phyloP scores from a whole-genome alignment of 2,888 invertebrate species.

The Drosophila birchii region DNA sequence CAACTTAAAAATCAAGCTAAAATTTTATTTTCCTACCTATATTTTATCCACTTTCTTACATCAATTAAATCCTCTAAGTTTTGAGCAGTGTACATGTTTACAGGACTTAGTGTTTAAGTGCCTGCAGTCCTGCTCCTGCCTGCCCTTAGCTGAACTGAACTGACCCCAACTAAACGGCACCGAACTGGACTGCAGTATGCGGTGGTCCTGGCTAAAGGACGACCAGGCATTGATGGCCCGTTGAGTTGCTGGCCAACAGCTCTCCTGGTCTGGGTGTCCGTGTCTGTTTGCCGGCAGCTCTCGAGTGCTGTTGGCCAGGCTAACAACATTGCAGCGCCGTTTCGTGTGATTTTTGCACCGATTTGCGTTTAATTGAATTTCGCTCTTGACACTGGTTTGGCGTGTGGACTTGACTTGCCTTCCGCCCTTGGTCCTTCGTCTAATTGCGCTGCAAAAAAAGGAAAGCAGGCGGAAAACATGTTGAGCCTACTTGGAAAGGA shows the following conservation, averaged over 20 bases:
- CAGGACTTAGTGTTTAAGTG: slow-evolving; percentile 57
- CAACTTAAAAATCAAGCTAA: rapidly evolving
- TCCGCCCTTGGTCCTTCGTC: slow-evolving; percentile 14
- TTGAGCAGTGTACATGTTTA: slow-evolving; percentile 11
- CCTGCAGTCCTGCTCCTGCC: slow-evolving; percentile 1
- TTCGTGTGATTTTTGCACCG: slow-evolving; percentile 68
- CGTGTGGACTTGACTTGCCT: slow-evolving; percentile 30
- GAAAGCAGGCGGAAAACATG: slow-evolving; percentile 40
- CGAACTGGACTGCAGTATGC: slow-evolving; percentile 19
- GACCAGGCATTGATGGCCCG: slow-evolving; percentile 36
- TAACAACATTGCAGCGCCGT: slow-evolving; percentile 40
- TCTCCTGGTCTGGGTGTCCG: slow-evolving; percentile 8
- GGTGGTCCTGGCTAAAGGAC: slow-evolving; percentile 11
- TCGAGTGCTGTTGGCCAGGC: slow-evolving; percentile 29
- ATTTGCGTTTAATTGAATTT: slow-evolving; percentile 79
- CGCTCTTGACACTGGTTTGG: slow-evolving; percentile 59
- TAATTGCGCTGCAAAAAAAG: slow-evolving; percentile 53
- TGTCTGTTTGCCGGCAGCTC: slow-evolving; percentile 40
- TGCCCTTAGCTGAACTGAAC: slow-evolving; percentile 11
- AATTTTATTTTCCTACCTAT: no score
- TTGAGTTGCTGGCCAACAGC: slow-evolving; percentile 25
- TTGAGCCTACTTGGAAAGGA: slow-evolving; percentile 59
- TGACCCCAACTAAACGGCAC: slow-evolving; percentile 13
- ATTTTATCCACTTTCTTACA: no score
- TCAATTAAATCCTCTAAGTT: background rate